phyloP scores from a whole-genome alignment of 2,797 vertebrate genomes.

The Scleropages formosus region DNA sequence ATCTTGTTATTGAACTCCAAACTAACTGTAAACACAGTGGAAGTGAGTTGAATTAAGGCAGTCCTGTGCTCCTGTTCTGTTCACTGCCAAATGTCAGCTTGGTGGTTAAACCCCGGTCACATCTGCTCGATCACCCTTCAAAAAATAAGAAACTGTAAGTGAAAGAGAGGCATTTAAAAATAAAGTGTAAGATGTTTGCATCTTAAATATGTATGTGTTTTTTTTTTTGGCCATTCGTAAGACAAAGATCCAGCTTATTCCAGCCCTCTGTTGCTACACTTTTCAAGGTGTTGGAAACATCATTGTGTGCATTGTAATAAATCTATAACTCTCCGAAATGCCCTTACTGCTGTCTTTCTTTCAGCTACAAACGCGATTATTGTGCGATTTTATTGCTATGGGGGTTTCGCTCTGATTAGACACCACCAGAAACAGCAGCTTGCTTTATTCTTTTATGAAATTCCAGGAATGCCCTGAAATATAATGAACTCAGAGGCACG shows the following conservation, averaged over 20 bases:
- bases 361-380: neutral
- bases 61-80: too few species aligned
- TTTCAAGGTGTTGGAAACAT: neutral
- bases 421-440: neutral
- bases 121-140: too few species aligned
- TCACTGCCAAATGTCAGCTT: too few species aligned
- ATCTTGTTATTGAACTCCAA: too few species aligned
- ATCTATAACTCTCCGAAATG: neutral
- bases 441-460: constrained; percentile 3
- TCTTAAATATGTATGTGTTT: too few species aligned
- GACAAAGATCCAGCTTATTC: neutral
- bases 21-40: too few species aligned
- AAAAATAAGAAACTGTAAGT: too few species aligned
- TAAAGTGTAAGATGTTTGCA: too few species aligned
- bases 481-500: constrained; percentile 14
- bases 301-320: neutral
- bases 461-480: constrained; percentile 8
- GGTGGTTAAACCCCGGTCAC: too few species aligned
- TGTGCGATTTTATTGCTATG: constrained; percentile 16
- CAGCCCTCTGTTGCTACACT: neutral
- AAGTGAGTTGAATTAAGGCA: too few species aligned
- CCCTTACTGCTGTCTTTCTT: neutral
- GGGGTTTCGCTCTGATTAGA: constrained; percentile 18
- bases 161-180: too few species aligned
- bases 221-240: too few species aligned